Conservation (phyloP, 2,888 invertebrate genomes). For the Andricus quercusramuli region DNA sequence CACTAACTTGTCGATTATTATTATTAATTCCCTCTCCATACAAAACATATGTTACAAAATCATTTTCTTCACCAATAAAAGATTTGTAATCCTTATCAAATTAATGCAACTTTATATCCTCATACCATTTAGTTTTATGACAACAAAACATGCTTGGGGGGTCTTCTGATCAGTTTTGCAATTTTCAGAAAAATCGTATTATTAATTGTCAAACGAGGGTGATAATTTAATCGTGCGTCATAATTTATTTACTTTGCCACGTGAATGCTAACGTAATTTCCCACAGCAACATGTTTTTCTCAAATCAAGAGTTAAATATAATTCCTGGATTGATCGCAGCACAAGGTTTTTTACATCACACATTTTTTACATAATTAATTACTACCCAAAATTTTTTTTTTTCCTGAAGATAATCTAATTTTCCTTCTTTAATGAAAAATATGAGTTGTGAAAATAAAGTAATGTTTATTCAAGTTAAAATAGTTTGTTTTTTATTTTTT, state of each 20-base stretch:
- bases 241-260: not conserved
- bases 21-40: too few species aligned
- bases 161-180: not conserved
- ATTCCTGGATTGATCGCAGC: not conserved
- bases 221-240: not conserved
- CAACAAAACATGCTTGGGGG: not conserved
- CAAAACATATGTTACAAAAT: not conserved
- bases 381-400: not conserved
- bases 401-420: not conserved
- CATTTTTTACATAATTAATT: not conserved
- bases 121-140: not conserved
- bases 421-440: too few species aligned
- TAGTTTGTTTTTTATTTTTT: not conserved
- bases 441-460: not conserved
- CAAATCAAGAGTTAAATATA: not conserved
- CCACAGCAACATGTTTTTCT: not conserved
- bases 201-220: not conserved
- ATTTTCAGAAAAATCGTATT: not conserved
- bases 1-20: too few species aligned
- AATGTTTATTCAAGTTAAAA: not conserved
- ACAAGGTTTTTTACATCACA: not conserved
- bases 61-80: slow-evolving; percentile 13
- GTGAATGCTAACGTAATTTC: not conserved
- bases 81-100: slow-evolving; percentile 26
- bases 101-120: not conserved